Base-by-base conservation (phyloP, 2,113 vertebrate species). In the Dasyornis broadbenti region DNA sequence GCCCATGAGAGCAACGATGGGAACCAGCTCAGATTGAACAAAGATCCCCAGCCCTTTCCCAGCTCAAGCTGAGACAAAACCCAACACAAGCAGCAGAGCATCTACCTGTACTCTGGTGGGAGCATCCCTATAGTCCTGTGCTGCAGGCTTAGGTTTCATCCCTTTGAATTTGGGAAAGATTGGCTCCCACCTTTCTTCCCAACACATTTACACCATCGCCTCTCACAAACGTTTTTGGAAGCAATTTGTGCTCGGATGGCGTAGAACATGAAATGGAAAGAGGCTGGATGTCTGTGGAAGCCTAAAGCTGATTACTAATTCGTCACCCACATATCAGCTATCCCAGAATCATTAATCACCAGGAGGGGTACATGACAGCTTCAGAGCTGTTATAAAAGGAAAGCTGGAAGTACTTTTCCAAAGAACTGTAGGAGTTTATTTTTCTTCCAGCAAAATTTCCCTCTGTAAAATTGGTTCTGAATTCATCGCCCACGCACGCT, bases 281-380 rank as follows among this genome's bases (percentile, higher is more conserved):
- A 81, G 79, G 66, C 69, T 89, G 91, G 45, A 76, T 80, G 75
- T 77, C 85, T 89, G 75, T 63, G 75, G 8, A 59, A 95, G 79
- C 88, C 88, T 78, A 81, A 93, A 93, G 85, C 87, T 96, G 90
- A 90, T 90, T 84, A 56, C 73, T 76, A 70, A 94, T 86, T 91
- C 4, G 11, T 96, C 91, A 96, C 91, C 82, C 82, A 94, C 83
- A 49, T 50, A 92, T 89, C 86, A 87, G 47, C 63, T 53, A 93
- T 47, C 89, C 72, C 45, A 90, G 82, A 63, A 93, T 90, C 92
- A 95, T 95, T 96, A 93, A 94, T 95, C 94, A 92, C 73, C 64
- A 65, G 21, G 54, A 95, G 60, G 27, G 27, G 16, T 80, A 90
- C 70, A 91, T 86, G 95, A 95, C 94, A 95, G 85, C 78, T 87